A percentile compares a stretch with the other conserved stretches of the same genome.
Conservation (phyloP, 2,888 invertebrate genomes). For the Harpagoxenus sublaevis region DNA sequence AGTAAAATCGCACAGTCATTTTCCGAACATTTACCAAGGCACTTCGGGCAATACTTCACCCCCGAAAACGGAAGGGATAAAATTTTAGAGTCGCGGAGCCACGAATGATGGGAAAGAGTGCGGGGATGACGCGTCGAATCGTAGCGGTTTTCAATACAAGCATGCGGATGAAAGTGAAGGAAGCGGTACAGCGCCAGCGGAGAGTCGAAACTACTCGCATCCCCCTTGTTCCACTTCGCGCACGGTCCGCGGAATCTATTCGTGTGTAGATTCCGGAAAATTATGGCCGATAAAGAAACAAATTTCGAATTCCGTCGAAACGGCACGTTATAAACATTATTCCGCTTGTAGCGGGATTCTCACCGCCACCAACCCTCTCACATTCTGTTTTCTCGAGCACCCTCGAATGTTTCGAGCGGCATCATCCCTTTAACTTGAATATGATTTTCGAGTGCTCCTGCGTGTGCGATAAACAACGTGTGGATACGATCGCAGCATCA, state of each 20-base stretch:
- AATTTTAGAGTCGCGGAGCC: slow-evolving; percentile 82
- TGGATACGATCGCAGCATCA: slow-evolving; percentile 62
- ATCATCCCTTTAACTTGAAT: slow-evolving; percentile 67
- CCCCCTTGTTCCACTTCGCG: slow-evolving; percentile 32
- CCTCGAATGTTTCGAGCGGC: slow-evolving; percentile 55
- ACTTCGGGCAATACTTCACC: slow-evolving; percentile 61
- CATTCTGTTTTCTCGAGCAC: slow-evolving; percentile 62
- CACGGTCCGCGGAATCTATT: slow-evolving; percentile 78
- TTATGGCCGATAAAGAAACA: slow-evolving; percentile 86
- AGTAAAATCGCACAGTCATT: slow-evolving; percentile 38
- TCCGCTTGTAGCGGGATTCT: slow-evolving; percentile 78
- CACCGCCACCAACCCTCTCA: slow-evolving; percentile 41
- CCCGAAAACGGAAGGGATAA: slow-evolving; percentile 77
- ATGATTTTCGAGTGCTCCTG: slow-evolving; percentile 77
- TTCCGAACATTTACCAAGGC: slow-evolving; percentile 47
- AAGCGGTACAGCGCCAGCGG: slow-evolving; percentile 27
- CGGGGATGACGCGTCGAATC: slow-evolving; percentile 60
- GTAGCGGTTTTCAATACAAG: slow-evolving; percentile 78
- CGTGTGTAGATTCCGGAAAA: slow-evolving; percentile 84
- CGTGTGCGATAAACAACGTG: slow-evolving; percentile 79
- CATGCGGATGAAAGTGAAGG: slow-evolving; percentile 4
- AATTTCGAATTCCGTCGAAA: slow-evolving; percentile 83
- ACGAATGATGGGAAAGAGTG: slow-evolving; percentile 63
- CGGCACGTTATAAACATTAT: slow-evolving; percentile 83
- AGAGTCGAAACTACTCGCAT: slow-evolving; percentile 64